Evolutionary conservation across 2,888 invertebrate species (phyloP).

Genomic region (Allophyes oxyacanthae): DNA sequence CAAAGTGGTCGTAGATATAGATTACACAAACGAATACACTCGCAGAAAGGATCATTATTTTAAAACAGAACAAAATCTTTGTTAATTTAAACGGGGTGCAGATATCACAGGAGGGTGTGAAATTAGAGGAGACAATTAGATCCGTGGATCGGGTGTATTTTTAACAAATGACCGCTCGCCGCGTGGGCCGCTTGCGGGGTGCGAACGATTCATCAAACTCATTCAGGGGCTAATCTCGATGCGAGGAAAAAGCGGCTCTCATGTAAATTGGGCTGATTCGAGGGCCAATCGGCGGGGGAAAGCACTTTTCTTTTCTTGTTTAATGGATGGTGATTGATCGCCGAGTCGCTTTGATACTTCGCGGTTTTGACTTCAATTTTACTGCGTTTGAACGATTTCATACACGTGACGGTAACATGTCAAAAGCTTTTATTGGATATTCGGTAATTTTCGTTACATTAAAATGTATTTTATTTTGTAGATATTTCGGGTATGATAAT

Average conservation of each 20-base stretch:
- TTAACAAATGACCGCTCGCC: slow-evolving; percentile 87
- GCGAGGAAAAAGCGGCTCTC: slow-evolving; percentile 89
- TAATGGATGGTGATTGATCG: slow-evolving; percentile 90
- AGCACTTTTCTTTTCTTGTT: slow-evolving; percentile 89
- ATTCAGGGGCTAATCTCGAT: slow-evolving; percentile 89
- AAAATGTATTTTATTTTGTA: slow-evolving; percentile 17
- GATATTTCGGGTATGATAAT: slow-evolving; percentile 20
- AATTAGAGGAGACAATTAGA: slow-evolving; percentile 89
- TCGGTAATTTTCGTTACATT: slow-evolving; percentile 29
- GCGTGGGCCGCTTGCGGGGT: slow-evolving; percentile 72
- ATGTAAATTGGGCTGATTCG: slow-evolving; percentile 89
- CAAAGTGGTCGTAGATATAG: neutral
- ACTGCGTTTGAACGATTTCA: slow-evolving; percentile 76
- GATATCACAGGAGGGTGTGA: slow-evolving; percentile 86
- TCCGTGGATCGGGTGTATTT: slow-evolving; percentile 89
- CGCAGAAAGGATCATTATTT: slow-evolving; percentile 45
- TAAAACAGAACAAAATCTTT: slow-evolving; percentile 67
- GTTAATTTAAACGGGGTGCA: slow-evolving; percentile 78
- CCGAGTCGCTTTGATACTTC: slow-evolving; percentile 81
- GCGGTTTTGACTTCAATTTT: slow-evolving; percentile 87
- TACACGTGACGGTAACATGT: slow-evolving; percentile 55
- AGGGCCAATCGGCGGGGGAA: slow-evolving; percentile 88
- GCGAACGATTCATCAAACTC: slow-evolving; percentile 89
- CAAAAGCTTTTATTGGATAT: slow-evolving; percentile 48
- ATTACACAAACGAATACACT: slow-evolving; percentile 27